Percentiles rank a stretch among this genome's conserved stretches.
Evolutionary conservation across 2,888 invertebrate species (phyloP).

Genomic region (Anoplius nigerrimus): DNA sequence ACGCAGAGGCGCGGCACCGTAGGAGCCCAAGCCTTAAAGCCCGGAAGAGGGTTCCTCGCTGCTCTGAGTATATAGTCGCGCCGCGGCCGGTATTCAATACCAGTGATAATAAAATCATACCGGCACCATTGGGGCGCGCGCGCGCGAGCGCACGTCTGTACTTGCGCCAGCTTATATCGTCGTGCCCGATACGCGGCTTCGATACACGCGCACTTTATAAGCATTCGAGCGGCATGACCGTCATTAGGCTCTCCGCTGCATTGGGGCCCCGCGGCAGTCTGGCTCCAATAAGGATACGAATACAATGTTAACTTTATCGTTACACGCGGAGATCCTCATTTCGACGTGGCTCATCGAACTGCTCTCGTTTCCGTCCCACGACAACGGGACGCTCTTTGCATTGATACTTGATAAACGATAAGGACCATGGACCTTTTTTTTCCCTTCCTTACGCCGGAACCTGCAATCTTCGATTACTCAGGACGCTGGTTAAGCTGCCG

Average conservation of each 20-base stretch:
- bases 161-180: too few species aligned
- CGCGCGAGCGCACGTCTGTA: too few species aligned
- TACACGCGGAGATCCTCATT: constrained; percentile 1
- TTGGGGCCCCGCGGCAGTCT: constrained; percentile 12
- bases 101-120: constrained; percentile 56
- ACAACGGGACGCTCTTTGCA: too few species aligned
- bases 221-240: constrained; percentile 36
- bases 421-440: too few species aligned
- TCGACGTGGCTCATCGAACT: constrained; percentile 1
- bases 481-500: too few species aligned
- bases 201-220: constrained; percentile 7
- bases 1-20: constrained; percentile 54
- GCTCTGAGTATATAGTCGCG: constrained; percentile 24
- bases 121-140: constrained; percentile 28
- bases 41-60: constrained; percentile 58
- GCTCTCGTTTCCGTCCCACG: not conserved
- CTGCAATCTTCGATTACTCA: too few species aligned
- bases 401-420: too few species aligned
- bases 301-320: constrained; percentile 7
- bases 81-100: constrained; percentile 43
- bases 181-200: constrained; percentile 14
- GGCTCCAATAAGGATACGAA: constrained; percentile 3
- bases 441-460: too few species aligned
- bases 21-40: constrained; percentile 49
- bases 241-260: constrained; percentile 36